Conservation (phyloP, 1,140 invertebrate genomes). For the Teleogryllus occipitalis region DNA sequence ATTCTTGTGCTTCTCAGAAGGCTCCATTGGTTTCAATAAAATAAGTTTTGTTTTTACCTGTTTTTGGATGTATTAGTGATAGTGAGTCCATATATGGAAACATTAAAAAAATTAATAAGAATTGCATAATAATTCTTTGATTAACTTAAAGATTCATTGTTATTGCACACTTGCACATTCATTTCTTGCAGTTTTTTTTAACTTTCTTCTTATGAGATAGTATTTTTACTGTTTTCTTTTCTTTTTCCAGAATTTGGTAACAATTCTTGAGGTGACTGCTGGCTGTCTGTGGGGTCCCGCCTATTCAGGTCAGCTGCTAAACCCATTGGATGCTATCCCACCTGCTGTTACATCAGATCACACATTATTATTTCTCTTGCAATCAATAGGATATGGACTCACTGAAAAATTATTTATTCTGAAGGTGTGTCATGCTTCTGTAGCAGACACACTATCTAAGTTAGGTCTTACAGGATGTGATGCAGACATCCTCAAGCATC, state of each 20-base stretch:
- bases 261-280: conserved; percentile 20
- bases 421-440: neutral
- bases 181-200: neutral
- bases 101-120: no score
- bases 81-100: no score
- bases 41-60: no score
- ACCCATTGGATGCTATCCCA: neutral
- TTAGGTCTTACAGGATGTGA: conserved; percentile 12
- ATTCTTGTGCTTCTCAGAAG: no score
- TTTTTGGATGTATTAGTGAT: no score
- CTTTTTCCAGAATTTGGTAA: conserved; percentile 24
- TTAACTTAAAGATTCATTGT: conserved; percentile 6
- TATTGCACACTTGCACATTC: neutral
- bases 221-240: conserved; percentile 3
- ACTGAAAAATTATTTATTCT: conserved; percentile 15
- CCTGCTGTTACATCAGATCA: conserved; percentile 8
- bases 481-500: conserved; percentile 11
- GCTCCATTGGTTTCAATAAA: no score
- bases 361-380: conserved; percentile 8
- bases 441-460: neutral
- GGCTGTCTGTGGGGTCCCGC: conserved; percentile 23
- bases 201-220: neutral
- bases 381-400: neutral
- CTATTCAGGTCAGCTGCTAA: conserved; percentile 18
- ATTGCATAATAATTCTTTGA: neutral